phyloP scores from a whole-genome alignment of 2,113 vertebrate species.

The Cebidichthys violaceus region DNA sequence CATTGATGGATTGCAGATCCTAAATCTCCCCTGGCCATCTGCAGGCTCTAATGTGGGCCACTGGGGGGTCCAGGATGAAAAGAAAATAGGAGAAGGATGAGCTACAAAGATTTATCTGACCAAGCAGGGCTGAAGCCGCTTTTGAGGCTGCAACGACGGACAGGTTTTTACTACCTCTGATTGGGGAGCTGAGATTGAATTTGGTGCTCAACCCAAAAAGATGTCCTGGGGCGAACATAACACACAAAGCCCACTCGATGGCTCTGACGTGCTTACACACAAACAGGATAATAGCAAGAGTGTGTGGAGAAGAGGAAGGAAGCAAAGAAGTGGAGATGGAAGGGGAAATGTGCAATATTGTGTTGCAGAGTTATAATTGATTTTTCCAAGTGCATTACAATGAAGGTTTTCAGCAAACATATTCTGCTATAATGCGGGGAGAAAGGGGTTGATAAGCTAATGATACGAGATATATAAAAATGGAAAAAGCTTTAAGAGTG shows the following conservation, averaged over 20 bases:
- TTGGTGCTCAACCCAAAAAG: constrained; percentile 70
- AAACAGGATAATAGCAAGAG: constrained; percentile 49
- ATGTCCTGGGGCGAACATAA: constrained; percentile 73
- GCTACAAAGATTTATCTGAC: constrained; percentile 78
- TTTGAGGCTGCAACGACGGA: constrained; percentile 58
- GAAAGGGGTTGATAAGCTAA: constrained; percentile 72
- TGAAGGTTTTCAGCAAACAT: constrained; percentile 67
- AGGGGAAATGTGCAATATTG: constrained; percentile 66
- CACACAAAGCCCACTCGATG: constrained; percentile 72
- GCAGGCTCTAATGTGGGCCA: constrained; percentile 79
- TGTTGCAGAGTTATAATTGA: constrained; percentile 78
- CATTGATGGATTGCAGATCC: constrained; percentile 80
- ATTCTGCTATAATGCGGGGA: constrained; percentile 55
- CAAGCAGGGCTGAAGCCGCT: constrained; percentile 55
- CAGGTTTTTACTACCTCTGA: constrained; percentile 75
- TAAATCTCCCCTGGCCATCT: constrained; percentile 82
- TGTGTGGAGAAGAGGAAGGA: constrained; percentile 46
- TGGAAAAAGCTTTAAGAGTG: constrained; percentile 74
- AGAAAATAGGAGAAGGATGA: constrained; percentile 77
- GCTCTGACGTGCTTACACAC: constrained; percentile 62
- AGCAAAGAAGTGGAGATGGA: constrained; percentile 38
- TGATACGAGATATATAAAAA: constrained; percentile 66
- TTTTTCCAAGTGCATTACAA: constrained; percentile 79
- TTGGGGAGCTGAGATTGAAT: constrained; percentile 78
- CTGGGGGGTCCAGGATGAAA: constrained; percentile 75